Base-by-base conservation (phyloP, 1,140 invertebrate genomes). In the Pachypsylla venusta region DNA sequence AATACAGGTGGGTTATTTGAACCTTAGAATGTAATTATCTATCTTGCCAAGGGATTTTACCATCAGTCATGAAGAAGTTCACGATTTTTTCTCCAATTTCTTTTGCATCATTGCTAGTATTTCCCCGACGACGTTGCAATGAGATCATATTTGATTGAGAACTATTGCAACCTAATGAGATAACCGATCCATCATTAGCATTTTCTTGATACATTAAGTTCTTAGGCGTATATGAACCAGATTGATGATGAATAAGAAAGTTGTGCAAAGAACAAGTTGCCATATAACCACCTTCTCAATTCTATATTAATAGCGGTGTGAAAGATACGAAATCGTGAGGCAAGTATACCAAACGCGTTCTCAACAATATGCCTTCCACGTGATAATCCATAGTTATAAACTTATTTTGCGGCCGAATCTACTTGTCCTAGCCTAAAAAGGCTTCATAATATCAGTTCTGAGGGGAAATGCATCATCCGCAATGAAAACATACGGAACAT, bases 301-400 rank as follows among this genome's bases (percentile, higher is more conserved):
- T 35, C 10, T 35, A 16, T 12, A 35, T 65, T 27, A 5, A 71
- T 69, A 26, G 67, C 64, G 19, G 54, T 65, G 60, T 62, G 53
- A 54, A 75, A 73, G 48, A 75, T 67, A 64, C 71, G 63, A 65
- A 72, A 76, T 48, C 70, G 65, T 16, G 68, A 65, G 4, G 70
- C 64, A 30, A 78, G 60, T 56, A 73, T 71, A 1, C 72, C 71
- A 67, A 74, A 75, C 4, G 66, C 67, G 63, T 75, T 74, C 62
- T 75, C 72, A 1, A 73, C 65, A 20, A 69, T 65, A 48, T 67
- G 58, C 25, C 67, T 40, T 16, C 66, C 68, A 42, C 68, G 25
- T 14, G 53, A 56, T 25, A 66, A 56, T 48, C 65, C 28, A 59
- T 70, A 73, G 60, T 74, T 73, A 60, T 67, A 74, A 25, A 70